Evolutionary conservation across 2,797 vertebrate genomes (phyloP), one percentile per base, ranked within the genome.

Genomic region (Columba guinea): DNA sequence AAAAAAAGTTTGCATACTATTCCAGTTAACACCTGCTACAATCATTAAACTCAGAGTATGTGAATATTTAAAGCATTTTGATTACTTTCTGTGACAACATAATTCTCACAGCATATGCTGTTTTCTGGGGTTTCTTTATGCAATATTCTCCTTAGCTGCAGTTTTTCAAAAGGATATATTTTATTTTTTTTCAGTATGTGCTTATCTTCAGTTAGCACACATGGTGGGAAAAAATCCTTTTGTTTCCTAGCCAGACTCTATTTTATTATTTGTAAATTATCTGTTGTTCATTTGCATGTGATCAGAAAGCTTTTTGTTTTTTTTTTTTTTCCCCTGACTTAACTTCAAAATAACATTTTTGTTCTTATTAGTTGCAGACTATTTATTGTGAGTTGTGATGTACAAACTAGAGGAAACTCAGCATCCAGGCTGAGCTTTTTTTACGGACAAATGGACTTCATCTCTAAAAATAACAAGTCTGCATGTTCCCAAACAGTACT

Each of bases 251-350:
- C 41, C 9, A 62, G 37, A 22, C 9, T 88, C 10, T 49, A 11
- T 88, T 75, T 86, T 88, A 60, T 85, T 91, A 88, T 67, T 90
- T 94, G 12, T 71, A 48, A 77, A 86, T 88, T 81, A 58, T 71
- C 39, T 78, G 58, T 73, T 77, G 13, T 78, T 94, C 20, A 69
- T 93, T 84, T 95, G 35, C n/a, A 56, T 77, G 13, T 23, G 21
- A 74, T 80, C 10, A 53, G 28, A 71, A 67, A 41, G 5, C 2
- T 52, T 46, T 46, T 56, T 35, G 35, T n/a, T 65, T 63, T 76
- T 64, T 26, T 21, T n/a, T 9, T 16, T 39, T 14, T 18, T 8
- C 7, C 41, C 44, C 37, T 10, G 32, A 62, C 34, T 82, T 69
- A 46, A 74, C 20, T 83, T 90, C 49, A 46, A n/a, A 92, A 60